Conservation (phyloP, 2,113 vertebrate genomes). For the Arenaria interpres region DNA sequence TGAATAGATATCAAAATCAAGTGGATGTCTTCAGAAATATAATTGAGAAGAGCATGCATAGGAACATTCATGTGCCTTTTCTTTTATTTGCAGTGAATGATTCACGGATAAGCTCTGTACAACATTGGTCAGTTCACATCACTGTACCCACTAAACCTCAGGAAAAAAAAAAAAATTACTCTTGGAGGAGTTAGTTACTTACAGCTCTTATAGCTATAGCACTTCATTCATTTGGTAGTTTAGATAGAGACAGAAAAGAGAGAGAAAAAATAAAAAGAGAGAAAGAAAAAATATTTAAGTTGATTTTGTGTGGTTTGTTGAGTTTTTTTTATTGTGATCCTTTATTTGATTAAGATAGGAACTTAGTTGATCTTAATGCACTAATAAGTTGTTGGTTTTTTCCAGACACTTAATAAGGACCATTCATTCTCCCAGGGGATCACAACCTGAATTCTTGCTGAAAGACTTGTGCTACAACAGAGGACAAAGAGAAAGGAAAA, state of each 20-base stretch:
- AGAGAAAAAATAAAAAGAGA: neutral
- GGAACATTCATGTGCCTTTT: neutral
- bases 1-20: neutral
- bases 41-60: neutral
- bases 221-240: neutral
- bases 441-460: conserved; percentile 47
- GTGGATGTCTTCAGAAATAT: neutral
- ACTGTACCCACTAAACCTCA: neutral
- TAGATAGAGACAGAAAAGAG: neutral
- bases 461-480: conserved; percentile 43
- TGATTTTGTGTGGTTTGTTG: neutral
- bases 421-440: conserved; percentile 13
- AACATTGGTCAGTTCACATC: conserved; percentile 21
- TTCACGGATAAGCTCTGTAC: conserved; percentile 3
- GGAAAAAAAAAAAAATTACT: neutral
- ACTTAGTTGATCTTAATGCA: conserved; percentile 22
- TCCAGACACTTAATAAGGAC: conserved; percentile 25
- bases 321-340: neutral
- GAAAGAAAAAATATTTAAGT: neutral
- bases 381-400: conserved; percentile 5
- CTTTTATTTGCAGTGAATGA: conserved; percentile 16
- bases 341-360: conserved; percentile 23
- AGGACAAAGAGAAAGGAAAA: conserved; percentile 56
- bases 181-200: neutral
- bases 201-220: neutral